These are phyloP conservation scores for Amphipyra berbera DNA, from an alignment of 2,888 invertebrate species.

Conservation along the genomic window DNA sequence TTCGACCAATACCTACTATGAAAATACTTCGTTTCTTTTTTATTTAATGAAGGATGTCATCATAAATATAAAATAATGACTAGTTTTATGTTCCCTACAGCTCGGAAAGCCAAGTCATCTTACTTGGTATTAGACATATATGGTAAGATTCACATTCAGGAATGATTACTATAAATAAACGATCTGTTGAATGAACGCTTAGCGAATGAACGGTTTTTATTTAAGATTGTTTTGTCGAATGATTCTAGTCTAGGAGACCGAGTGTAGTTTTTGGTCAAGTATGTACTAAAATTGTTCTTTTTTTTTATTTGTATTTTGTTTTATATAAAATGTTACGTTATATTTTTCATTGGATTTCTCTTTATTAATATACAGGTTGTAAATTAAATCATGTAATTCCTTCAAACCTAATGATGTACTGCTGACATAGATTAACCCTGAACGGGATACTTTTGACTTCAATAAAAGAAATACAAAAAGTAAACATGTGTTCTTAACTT, in stretches of 20 bases:
- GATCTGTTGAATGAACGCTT: constrained; percentile 38
- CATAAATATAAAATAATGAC: constrained; percentile 12
- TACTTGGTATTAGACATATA: constrained; percentile 78
- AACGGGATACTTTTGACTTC: no score
- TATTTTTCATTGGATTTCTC: constrained; percentile 10
- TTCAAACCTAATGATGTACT: no score
- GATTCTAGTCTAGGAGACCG: constrained; percentile 17
- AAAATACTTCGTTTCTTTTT: no score
- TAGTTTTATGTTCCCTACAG: constrained; percentile 65
- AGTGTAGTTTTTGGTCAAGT: constrained; percentile 17
- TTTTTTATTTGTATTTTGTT: not conserved
- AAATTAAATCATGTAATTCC: no score
- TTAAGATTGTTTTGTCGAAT: not conserved
- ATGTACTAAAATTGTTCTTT: constrained; percentile 1
- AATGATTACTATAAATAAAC: constrained; percentile 41
- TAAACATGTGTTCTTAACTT: no score
- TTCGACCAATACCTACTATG: no score
- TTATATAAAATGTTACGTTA: not conserved
- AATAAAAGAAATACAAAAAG: no score
- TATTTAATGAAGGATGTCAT: not conserved
- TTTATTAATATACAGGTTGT: not conserved
- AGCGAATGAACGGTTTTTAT: constrained; percentile 32
- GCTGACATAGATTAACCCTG: no score
- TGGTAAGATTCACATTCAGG: constrained; percentile 74
- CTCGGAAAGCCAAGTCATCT: constrained; percentile 76